phyloP scores from a whole-genome alignment of 2,888 invertebrate genomes.

The Thereva unica region DNA sequence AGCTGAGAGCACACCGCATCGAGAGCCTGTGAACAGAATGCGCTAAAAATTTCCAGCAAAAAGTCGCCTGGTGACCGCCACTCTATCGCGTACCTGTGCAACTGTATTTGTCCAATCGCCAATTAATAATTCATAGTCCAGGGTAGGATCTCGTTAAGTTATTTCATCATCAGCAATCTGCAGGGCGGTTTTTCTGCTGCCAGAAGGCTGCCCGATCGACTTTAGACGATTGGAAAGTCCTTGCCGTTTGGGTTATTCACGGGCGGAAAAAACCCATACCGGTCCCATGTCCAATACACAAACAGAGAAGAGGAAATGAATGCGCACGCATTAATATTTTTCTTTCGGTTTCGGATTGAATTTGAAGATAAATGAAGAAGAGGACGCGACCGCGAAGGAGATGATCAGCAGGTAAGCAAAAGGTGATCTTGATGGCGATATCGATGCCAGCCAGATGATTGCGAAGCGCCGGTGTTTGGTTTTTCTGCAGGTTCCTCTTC shows the following conservation, averaged over 20 bases:
- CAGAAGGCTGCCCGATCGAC: conserved; percentile 29
- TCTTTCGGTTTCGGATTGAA: conserved; percentile 25
- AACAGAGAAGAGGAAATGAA: conserved; percentile 16
- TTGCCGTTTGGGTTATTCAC: not conserved
- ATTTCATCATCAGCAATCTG: conserved; percentile 31
- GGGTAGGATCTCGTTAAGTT: conserved; percentile 35
- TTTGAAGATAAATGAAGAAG: conserved; percentile 31
- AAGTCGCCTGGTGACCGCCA: conserved; percentile 13
- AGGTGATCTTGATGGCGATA: conserved; percentile 35
- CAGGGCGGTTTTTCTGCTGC: conserved; percentile 14
- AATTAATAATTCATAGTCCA: conserved; percentile 36
- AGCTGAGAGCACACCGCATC: conserved; percentile 2
- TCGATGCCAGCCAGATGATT: conserved; percentile 27
- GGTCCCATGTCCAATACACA: not conserved
- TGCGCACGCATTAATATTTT: conserved; percentile 35
- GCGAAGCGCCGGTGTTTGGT: conserved; percentile 32
- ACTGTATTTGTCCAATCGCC: conserved; percentile 24
- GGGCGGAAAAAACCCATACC: conserved; percentile 11
- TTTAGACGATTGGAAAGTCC: conserved; percentile 26
- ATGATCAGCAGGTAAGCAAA: conserved; percentile 21
- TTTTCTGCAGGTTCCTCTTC: conserved; percentile 18
- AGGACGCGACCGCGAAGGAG: not conserved
- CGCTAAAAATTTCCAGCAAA: conserved; percentile 6
- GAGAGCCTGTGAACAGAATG: conserved; percentile 30
- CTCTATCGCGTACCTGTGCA: conserved; percentile 6